Evolutionary conservation across 2,888 invertebrate genomes (phyloP).

Genomic region (Exocentrus adspersus): DNA sequence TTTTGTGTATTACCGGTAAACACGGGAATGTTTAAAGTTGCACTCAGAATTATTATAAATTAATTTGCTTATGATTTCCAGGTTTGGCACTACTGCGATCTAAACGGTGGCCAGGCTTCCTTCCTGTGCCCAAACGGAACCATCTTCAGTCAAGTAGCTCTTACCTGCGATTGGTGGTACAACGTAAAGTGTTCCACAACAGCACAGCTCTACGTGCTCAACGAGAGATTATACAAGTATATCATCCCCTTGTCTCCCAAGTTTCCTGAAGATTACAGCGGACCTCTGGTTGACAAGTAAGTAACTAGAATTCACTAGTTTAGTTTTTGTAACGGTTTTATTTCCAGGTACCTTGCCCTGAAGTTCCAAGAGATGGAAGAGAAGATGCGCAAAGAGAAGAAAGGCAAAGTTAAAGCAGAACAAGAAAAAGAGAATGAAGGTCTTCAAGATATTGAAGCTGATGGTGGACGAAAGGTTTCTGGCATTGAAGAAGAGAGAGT

Average conservation of each 20-base stretch:
- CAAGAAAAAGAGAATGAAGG: conserved; percentile 50
- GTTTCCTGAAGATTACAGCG: conserved; percentile 90
- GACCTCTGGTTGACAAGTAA: conserved; percentile 86
- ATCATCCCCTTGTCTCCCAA: conserved; percentile 87
- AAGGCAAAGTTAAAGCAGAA: conserved; percentile 62
- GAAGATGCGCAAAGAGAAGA: conserved; percentile 77
- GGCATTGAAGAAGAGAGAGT: not conserved
- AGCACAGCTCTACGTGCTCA: conserved; percentile 85
- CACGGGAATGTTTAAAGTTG: no score
- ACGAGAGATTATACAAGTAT: conserved; percentile 88
- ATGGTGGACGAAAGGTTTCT: conserved; percentile 47
- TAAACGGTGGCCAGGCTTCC: conserved; percentile 90
- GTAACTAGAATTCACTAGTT: conserved; percentile 44
- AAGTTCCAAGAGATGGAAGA: conserved; percentile 91
- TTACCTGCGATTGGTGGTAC: conserved; percentile 95
- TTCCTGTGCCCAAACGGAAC: conserved; percentile 87
- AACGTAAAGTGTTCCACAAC: conserved; percentile 88
- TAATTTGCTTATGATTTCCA: no score
- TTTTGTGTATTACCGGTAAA: not conserved
- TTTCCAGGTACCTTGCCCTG: conserved; percentile 77
- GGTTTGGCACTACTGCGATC: conserved; percentile 94
- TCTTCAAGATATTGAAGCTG: conserved; percentile 48
- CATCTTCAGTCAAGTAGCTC: conserved; percentile 87
- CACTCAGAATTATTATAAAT: no score
- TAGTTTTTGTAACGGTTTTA: no score